Evolutionary conservation across 2,797 vertebrate genomes (phyloP), one percentile per base, ranked within the genome.

Genomic region (Coregonus suidteri): DNA sequence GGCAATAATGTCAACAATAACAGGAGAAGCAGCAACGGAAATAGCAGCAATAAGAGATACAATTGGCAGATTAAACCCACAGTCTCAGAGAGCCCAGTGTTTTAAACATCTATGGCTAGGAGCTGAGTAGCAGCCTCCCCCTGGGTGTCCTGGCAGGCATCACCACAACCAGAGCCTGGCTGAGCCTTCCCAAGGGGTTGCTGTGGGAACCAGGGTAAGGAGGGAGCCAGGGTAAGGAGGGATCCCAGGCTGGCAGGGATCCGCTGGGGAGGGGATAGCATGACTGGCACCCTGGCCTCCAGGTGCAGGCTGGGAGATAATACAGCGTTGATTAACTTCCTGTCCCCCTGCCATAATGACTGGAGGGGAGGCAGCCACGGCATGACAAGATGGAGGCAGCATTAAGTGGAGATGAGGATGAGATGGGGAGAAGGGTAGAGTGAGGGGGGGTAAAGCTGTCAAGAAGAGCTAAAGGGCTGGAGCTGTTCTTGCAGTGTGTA

Each of bases 251-350:
- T 90, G 90, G 89, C 89, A 88, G 86, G 84, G 83, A 81, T 91
- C 88, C 87, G 76, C 79, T 79, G 80, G 75, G 82, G 81, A 73
- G 75, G 84, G 75, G 83, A 47, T 74, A 81, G 75, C 82, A 79
- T 79, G 87, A 89, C 88, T 88, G 88, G 88, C 85, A 88, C 88
- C 80, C 85, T 86, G 71, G 87, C 91, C 91, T 91, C 88, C 89
- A 92, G 90, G 90, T 93, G 92, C 91, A 89, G 86, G 84, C 88
- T 90, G 86, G 85, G 86, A 93, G 91, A 93, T 92, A 91, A 89
- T 79, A 75, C 86, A 79, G 77, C 81, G 85, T 90, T 93, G 93
- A 94, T 93, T 92, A 90, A 93, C 89, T 88, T 89, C 86, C 90
- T 83, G 81, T 86, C 90, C 87, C 89, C 75, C 77, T 91, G 89